These are phyloP conservation scores for Ostrea denselamellosa DNA, from an alignment of 1,140 invertebrate genomes.

Conservation along the genomic window DNA sequence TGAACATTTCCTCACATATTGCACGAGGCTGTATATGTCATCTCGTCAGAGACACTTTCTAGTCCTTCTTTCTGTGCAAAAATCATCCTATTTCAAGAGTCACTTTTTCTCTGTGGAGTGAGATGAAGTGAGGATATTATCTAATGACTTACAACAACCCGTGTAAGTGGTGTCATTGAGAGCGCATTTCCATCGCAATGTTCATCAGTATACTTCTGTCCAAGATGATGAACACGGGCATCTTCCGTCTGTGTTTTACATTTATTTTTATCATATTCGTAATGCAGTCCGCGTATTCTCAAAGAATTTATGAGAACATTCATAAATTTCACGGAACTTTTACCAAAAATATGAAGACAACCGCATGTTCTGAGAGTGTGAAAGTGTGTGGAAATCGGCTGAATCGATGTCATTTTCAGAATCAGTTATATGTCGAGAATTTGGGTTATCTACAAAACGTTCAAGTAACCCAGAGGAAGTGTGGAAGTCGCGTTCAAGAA, in stretches of 20 bases:
- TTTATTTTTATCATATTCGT: background rate
- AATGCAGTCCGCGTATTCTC: background rate
- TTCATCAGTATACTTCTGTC: background rate
- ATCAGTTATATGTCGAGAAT: background rate
- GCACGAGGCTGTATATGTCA: too few species aligned
- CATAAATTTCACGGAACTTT: background rate
- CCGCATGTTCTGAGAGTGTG: background rate
- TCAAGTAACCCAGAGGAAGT: background rate
- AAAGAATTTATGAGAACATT: background rate
- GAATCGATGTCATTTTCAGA: background rate
- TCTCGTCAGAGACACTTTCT: too few species aligned
- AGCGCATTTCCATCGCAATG: background rate
- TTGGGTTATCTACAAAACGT: background rate
- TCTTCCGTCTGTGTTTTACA: background rate
- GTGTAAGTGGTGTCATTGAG: too few species aligned
- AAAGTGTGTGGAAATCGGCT: background rate
- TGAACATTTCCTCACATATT: too few species aligned
- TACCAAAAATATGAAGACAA: background rate
- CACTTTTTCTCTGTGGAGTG: too few species aligned
- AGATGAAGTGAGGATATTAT: too few species aligned
- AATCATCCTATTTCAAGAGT: too few species aligned
- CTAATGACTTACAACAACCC: too few species aligned
- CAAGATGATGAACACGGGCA: background rate
- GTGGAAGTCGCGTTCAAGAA: background rate
- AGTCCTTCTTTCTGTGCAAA: too few species aligned